A percentile compares a stretch with the other conserved stretches of the same genome.
Evolutionary conservation across 2,113 vertebrate species (phyloP).

Genomic region (Notothenia coriiceps): DNA sequence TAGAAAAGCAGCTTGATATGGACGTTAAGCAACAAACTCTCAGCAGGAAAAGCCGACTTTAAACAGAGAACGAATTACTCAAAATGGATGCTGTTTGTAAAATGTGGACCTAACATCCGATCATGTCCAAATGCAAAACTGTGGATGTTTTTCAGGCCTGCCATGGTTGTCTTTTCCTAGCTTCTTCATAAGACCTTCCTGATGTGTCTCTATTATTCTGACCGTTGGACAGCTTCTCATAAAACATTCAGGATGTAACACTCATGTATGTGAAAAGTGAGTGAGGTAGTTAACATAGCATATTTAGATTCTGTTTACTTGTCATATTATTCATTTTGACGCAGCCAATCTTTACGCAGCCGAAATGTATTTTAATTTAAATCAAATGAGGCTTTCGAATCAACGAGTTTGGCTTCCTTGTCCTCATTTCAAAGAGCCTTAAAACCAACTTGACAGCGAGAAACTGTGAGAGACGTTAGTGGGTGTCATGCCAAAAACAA

Average conservation of each 20-base stretch:
- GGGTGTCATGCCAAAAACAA: not conserved
- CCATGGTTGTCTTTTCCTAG: too few species aligned
- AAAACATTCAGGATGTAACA: not conserved
- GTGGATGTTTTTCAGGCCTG: too few species aligned
- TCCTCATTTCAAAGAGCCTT: not conserved
- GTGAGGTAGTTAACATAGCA: not conserved
- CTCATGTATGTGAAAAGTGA: not conserved
- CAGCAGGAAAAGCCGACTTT: not conserved
- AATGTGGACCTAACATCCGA: too few species aligned
- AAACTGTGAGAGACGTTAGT: conserved; percentile 12
- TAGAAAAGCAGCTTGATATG: not conserved
- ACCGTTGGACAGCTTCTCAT: not conserved
- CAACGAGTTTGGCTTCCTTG: not conserved
- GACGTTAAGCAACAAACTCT: not conserved
- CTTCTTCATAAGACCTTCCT: too few species aligned
- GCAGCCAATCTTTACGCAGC: too few species aligned
- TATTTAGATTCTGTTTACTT: too few species aligned
- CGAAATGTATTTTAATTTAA: too few species aligned
- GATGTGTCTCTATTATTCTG: not conserved
- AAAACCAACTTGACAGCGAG: not conserved
- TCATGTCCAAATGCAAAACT: too few species aligned
- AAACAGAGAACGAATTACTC: not conserved
- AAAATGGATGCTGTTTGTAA: not conserved
- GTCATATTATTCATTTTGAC: too few species aligned
- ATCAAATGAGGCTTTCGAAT: not conserved